phyloP scores from a whole-genome alignment of 30 jellyfish, hydroid and myxozoan genomes.

The Hydractinia echinata region DNA sequence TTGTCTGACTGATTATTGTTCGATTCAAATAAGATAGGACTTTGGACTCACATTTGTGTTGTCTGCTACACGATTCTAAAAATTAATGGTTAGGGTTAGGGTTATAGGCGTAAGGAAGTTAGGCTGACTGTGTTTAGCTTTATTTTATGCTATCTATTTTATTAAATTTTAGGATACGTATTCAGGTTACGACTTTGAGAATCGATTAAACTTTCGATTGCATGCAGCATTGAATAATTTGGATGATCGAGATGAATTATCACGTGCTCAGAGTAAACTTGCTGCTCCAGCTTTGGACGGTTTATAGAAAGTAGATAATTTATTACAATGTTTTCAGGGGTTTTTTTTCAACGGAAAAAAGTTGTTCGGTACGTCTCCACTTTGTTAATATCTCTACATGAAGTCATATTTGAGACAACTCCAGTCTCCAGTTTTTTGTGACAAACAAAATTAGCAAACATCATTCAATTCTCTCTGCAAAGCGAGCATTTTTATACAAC shows the following conservation, averaged over 20 bases:
- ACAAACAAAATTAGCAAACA: no score
- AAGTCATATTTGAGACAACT: no score
- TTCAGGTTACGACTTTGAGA: constrained; percentile 80
- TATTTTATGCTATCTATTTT: neutral
- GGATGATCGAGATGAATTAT: constrained; percentile 13
- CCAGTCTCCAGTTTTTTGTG: no score
- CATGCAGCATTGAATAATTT: constrained; percentile 79
- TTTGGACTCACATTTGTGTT: neutral
- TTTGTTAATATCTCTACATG: no score
- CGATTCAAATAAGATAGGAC: neutral
- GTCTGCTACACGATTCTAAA: neutral
- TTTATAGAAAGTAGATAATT: neutral
- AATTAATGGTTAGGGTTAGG: neutral
- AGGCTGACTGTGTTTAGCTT: neutral
- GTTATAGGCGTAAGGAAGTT: neutral
- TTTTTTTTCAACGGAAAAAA: no score
- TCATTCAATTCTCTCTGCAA: no score
- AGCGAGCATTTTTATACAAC: no score
- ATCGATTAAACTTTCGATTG: constrained; percentile 74
- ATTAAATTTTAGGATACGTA: constrained; percentile 48
- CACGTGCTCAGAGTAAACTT: constrained; percentile 8
- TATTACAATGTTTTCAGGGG: no score
- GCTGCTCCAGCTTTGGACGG: constrained; percentile 29
- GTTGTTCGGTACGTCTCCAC: no score
- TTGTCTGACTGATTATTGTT: neutral